A percentile compares a stretch with the other conserved stretches of the same genome.
Conservation (phyloP, 2,113 vertebrate species). For the Pedionomus torquatus region DNA sequence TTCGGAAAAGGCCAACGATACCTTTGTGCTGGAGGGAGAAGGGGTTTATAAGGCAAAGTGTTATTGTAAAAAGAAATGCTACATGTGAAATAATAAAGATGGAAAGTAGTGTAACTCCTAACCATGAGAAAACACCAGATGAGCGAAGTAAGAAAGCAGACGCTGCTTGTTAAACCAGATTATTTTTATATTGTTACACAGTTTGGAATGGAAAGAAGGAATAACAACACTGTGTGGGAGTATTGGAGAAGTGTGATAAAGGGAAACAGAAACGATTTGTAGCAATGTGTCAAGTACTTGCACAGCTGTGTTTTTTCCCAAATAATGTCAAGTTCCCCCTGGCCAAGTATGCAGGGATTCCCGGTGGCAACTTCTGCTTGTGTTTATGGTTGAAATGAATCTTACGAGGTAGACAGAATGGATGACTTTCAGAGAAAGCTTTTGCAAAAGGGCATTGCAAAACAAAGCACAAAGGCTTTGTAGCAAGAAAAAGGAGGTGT, state of each 20-base stretch:
- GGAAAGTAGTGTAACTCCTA: background rate
- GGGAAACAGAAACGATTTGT: background rate
- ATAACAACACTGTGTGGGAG: background rate
- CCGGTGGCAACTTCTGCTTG: background rate
- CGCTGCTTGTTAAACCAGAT: background rate
- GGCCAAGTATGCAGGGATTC: background rate
- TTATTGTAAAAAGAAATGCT: background rate
- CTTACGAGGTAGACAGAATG: background rate
- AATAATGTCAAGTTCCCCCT: background rate
- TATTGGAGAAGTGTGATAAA: background rate
- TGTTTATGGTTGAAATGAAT: background rate
- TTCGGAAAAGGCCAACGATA: background rate
- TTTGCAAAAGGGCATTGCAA: background rate
- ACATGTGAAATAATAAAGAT: background rate
- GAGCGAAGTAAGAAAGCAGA: background rate
- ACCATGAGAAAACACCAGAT: accelerated
- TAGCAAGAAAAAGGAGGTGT: background rate
- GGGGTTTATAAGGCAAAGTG: background rate
- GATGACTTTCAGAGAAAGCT: background rate
- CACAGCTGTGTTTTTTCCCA: background rate
- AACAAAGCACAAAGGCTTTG: background rate
- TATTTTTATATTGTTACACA: background rate
- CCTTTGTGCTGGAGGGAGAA: background rate
- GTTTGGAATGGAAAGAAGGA: background rate
- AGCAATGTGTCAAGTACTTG: background rate